A percentile compares a stretch with the other conserved stretches of the same genome.
phyloP scores from a whole-genome alignment of 2,888 invertebrate species.

The Amphipyra tragopoginis region DNA sequence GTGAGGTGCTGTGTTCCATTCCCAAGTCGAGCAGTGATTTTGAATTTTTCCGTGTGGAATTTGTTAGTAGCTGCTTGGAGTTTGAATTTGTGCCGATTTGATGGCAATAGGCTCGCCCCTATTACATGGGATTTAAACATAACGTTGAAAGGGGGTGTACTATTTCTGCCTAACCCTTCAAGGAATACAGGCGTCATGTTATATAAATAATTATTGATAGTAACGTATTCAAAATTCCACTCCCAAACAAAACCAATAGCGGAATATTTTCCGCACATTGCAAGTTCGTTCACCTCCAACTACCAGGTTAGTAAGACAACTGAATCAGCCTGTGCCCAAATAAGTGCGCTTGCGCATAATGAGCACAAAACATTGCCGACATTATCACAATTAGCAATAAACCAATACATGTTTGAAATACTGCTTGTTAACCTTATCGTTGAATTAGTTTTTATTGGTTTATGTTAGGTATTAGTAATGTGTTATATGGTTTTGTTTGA shows the following conservation, averaged over 20 bases:
- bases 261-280: slow-evolving; percentile 33
- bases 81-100: too few species aligned
- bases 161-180: too few species aligned
- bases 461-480: slow-evolving; percentile 2
- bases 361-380: slow-evolving; percentile 2
- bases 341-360: slow-evolving; percentile 11
- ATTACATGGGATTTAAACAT: too few species aligned
- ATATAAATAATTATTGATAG: too few species aligned
- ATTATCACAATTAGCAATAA: slow-evolving; percentile 19
- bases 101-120: too few species aligned
- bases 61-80: too few species aligned
- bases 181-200: too few species aligned
- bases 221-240: neutral
- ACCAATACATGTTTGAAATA: slow-evolving; percentile 39
- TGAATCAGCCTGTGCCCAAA: slow-evolving; percentile 24
- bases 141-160: too few species aligned
- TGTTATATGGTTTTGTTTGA: slow-evolving; percentile 2
- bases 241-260: slow-evolving; percentile 8
- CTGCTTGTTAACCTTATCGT: slow-evolving; percentile 31
- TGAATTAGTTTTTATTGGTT: slow-evolving; percentile 33
- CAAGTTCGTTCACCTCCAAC: slow-evolving; percentile 46
- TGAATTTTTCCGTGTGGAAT: too few species aligned
- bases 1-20: too few species aligned
- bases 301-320: slow-evolving; percentile 49
- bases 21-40: too few species aligned